Base-by-base conservation (phyloP, 2,888 invertebrate genomes). In the Aphrophora alni region DNA sequence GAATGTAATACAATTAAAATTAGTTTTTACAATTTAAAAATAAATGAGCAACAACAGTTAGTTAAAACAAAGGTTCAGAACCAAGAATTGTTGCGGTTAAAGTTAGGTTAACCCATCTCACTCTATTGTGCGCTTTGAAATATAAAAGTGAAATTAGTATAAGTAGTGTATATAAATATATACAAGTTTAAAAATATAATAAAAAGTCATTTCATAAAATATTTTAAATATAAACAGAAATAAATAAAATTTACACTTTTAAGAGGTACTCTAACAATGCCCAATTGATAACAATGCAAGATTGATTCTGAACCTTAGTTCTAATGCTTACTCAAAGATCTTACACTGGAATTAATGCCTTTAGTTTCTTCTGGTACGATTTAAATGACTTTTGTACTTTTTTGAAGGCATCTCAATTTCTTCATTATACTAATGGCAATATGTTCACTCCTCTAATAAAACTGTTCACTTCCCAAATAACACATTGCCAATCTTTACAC, bases 331-430 rank as follows among this genome's bases (percentile, higher is more conserved):
- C 78, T 74, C 74, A 74, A 79, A 71, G 27, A 28, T 80, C 75
- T 71, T 81, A 78, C 79, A 77, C 80, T 28, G 72, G 75, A 78
- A 77, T 71, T 82, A 82, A 82, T 82, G 82, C 82, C 82, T 83
- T 82, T 80, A 44, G 76, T 75, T 75, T 69, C 76, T 75, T 76
- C 38, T 71, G 59, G 81, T 81, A 82, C 78, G 74, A 75, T 51
- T 79, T 79, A 74, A n/a, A 82, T 82, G 80, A 82, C 83, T 81
- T 88, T 89, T 89, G 88, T 89, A 88, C 88, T 89, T 88, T 88
- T 88, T 88, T 88, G 88, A 89, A 89, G 89, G 89, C 89, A 89
- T 88, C 88, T 88, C 87, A 88, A 88, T 88, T 88, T 87, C 87
- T 88, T 38, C 28, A 69, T 70, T 38, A 69, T 12, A 28, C 59